These are phyloP conservation scores for Clitarchus hookeri DNA, from an alignment of 2,888 invertebrate genomes.

Conservation along the genomic window DNA sequence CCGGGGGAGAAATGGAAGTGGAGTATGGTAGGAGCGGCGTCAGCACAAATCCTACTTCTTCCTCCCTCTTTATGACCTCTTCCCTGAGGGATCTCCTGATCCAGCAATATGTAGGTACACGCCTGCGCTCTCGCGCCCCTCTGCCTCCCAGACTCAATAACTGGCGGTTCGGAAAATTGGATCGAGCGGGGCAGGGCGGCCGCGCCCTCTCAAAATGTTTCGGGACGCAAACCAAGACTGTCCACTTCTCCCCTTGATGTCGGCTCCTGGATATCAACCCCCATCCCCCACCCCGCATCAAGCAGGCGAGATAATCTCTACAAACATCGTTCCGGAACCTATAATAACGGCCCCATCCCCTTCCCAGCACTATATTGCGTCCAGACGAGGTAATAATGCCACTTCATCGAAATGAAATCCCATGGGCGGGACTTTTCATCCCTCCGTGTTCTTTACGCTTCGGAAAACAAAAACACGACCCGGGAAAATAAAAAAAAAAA, in stretches of 20 bases:
- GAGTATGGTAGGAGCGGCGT: not conserved
- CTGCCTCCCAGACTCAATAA: not conserved
- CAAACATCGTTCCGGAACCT: not conserved
- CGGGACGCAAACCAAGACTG: slow-evolving; percentile 3
- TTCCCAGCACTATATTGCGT: not conserved
- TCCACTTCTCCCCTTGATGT: not conserved
- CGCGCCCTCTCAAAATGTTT: not conserved
- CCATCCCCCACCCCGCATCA: not conserved
- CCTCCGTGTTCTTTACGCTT: not conserved
- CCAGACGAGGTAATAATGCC: slow-evolving; percentile 14
- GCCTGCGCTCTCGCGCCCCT: not conserved
- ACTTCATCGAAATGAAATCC: not conserved
- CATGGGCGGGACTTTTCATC: not conserved
- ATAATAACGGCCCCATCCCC: not conserved
- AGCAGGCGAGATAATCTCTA: not conserved
- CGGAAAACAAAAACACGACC: not conserved
- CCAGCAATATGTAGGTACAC: slow-evolving; percentile 14
- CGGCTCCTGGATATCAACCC: no score
- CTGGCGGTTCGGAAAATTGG: not conserved
- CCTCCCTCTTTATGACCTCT: not conserved
- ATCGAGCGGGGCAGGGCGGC: not conserved
- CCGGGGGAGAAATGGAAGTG: not conserved
- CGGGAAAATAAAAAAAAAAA: not conserved
- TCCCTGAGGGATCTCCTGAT: not conserved
- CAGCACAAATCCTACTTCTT: not conserved